Evolutionary conservation across 2,888 invertebrate species (phyloP).

Genomic region (Cryptops parisi): DNA sequence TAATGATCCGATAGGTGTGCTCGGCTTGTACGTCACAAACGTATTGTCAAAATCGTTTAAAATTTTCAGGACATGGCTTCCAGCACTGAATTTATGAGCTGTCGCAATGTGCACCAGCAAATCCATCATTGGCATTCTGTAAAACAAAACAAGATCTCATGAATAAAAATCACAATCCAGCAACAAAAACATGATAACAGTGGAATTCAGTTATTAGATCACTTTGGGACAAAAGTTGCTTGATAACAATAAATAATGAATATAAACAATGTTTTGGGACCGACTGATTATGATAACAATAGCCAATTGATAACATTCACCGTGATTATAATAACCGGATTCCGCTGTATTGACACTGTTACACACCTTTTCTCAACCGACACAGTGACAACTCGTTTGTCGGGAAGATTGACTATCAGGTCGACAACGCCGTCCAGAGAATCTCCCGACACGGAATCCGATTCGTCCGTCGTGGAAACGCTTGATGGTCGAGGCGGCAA

Average conservation of each 20-base stretch:
- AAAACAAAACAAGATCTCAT: slow-evolving; percentile 22
- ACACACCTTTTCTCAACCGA: slow-evolving; percentile 42
- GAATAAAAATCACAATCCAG: neutral
- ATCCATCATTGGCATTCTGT: slow-evolving; percentile 63
- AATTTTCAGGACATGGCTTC: slow-evolving; percentile 46
- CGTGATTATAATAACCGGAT: too few relatives aligned
- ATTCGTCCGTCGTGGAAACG: neutral
- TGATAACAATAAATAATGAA: too few relatives aligned
- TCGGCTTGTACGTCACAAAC: slow-evolving; percentile 50
- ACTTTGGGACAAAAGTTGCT: too few relatives aligned
- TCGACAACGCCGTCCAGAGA: slow-evolving; percentile 50
- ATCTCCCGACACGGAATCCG: slow-evolving; percentile 18
- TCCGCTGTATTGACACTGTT: too few relatives aligned
- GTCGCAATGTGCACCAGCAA: slow-evolving; percentile 55
- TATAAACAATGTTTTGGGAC: too few relatives aligned
- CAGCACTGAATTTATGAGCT: slow-evolving; percentile 49
- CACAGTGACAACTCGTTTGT: slow-evolving; percentile 39
- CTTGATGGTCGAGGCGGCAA: too few relatives aligned
- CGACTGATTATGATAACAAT: too few relatives aligned
- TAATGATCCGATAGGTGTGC: slow-evolving; percentile 51
- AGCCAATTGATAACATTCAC: too few relatives aligned
- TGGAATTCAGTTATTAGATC: too few relatives aligned
- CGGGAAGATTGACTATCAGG: slow-evolving; percentile 47
- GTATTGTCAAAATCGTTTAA: slow-evolving; percentile 42
- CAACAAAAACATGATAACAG: too few relatives aligned